Conservation (phyloP, 2,797 vertebrate genomes). For the Myoxocephalus aenaeus region DNA sequence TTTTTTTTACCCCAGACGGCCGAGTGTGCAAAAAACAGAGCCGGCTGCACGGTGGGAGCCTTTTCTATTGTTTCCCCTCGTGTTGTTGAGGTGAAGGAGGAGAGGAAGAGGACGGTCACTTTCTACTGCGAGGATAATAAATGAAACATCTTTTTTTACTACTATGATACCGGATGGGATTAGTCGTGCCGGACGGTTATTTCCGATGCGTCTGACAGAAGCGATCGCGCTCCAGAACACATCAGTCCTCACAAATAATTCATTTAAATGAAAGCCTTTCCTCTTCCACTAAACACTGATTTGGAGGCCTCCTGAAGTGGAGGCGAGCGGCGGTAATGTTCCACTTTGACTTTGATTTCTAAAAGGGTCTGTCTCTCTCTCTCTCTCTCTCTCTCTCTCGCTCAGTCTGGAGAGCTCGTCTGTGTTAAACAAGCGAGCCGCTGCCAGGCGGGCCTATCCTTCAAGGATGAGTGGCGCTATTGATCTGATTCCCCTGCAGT, state of each 20-base stretch:
- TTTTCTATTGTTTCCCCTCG: neutral
- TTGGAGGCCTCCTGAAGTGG: no score
- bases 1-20: conserved; percentile 32
- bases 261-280: conserved; percentile 16
- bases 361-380: conserved; percentile 5
- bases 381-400: neutral
- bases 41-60: conserved; percentile 22
- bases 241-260: conserved; percentile 21
- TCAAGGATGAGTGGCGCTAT: conserved; percentile 64
- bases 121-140: neutral
- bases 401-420: conserved; percentile 63
- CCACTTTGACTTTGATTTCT: conserved; percentile 67
- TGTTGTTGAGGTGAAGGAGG: neutral
- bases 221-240: neutral
- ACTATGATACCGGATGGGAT: neutral
- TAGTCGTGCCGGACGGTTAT: neutral
- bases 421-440: conserved; percentile 63
- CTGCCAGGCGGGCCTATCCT: conserved; percentile 62
- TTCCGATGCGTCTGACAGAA: conserved; percentile 1
- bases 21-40: conserved; percentile 37
- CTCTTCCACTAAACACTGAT: conserved; percentile 27
- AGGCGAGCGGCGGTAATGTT: conserved; percentile 42
- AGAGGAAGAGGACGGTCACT: neutral
- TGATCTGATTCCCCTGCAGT: conserved; percentile 63
- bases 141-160: neutral